These are phyloP conservation scores for Rapana venosa DNA, from an alignment of 2,888 invertebrate genomes.

Conservation along the genomic window DNA sequence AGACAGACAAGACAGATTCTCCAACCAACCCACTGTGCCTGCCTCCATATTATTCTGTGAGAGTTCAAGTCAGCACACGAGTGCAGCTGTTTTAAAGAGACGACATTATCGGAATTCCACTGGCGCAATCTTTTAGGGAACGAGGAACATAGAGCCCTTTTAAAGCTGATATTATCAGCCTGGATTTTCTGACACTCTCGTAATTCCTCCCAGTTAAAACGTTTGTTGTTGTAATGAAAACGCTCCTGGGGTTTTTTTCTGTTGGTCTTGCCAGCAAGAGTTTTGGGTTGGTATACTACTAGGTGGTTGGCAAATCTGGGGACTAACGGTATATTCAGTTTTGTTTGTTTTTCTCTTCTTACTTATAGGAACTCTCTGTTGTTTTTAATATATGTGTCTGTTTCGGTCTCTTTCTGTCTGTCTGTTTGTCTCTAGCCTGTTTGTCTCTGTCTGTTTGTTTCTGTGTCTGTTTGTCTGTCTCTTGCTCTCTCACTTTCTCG, in stretches of 20 bases:
- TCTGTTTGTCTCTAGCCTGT: background rate
- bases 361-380: background rate
- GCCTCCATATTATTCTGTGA: too few species aligned
- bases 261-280: background rate
- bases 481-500: too few species aligned
- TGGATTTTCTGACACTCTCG: background rate
- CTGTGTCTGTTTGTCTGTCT: background rate
- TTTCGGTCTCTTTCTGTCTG: background rate
- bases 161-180: background rate
- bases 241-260: background rate
- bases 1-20: too few species aligned
- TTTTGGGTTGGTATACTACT: background rate
- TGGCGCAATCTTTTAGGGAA: background rate
- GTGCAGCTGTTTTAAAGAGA: background rate
- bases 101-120: constrained; percentile 25
- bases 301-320: background rate
- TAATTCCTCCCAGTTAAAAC: constrained; percentile 8
- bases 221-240: constrained; percentile 1
- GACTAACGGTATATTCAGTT: too few species aligned
- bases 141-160: background rate
- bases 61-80: too few species aligned
- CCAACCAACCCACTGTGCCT: too few species aligned
- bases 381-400: background rate
- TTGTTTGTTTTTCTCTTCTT: too few species aligned
- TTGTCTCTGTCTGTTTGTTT: background rate